Evolutionary conservation across 2,113 vertebrate species (phyloP).

Genomic region (Chunga burmeisteri): DNA sequence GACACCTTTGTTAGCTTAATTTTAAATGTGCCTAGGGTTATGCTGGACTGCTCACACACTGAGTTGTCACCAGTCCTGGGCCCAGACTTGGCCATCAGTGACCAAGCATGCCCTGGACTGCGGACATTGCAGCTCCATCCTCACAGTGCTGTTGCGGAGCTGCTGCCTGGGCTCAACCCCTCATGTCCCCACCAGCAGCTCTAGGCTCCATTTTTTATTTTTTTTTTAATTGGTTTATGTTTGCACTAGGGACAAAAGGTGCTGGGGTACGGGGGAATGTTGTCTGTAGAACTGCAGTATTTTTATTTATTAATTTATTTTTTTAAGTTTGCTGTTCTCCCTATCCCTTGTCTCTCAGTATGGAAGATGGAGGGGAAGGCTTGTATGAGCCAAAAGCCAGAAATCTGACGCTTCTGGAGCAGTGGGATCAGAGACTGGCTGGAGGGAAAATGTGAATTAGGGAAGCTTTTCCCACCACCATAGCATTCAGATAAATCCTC

Average conservation of each 20-base stretch:
- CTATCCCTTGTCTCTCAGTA: neutral
- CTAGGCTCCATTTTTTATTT: neutral
- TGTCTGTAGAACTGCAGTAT: neutral
- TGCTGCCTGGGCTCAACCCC: neutral
- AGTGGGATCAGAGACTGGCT: neutral
- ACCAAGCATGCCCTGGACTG: neutral
- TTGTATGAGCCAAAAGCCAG: neutral
- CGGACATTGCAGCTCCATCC: neutral
- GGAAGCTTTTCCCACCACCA: neutral
- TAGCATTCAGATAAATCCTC: neutral
- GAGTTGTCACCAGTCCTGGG: neutral
- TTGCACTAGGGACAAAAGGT: neutral
- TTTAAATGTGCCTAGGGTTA: neutral
- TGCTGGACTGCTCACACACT: neutral
- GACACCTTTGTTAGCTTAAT: neutral
- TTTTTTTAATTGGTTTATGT: neutral
- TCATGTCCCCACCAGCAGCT: neutral
- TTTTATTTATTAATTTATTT: neutral
- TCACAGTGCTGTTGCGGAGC: neutral
- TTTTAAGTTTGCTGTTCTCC: neutral
- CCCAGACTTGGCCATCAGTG: rapidly evolving
- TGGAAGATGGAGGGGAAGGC: neutral
- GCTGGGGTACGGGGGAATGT: neutral
- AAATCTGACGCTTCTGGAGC: neutral
- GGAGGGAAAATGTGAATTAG: neutral